Percentiles rank a stretch among this genome's conserved stretches.
phyloP scores from a whole-genome alignment of 2,888 invertebrate species.

The Lycia hirtaria region DNA sequence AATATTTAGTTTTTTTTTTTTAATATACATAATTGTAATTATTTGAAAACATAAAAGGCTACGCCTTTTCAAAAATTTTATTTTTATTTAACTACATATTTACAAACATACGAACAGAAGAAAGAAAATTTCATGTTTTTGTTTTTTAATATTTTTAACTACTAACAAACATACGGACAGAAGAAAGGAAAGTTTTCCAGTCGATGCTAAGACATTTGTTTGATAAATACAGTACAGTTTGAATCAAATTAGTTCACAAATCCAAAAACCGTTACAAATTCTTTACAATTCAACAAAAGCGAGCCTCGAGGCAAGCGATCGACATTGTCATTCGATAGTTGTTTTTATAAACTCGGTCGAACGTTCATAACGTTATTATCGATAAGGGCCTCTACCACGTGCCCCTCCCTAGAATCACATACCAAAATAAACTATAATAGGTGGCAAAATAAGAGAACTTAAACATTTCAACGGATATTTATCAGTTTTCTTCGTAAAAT shows the following conservation, averaged over 20 bases:
- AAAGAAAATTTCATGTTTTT: too few species aligned
- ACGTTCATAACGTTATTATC: constrained; percentile 61
- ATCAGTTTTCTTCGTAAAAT: neutral
- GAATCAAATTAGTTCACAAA: constrained; percentile 17
- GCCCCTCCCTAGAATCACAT: constrained; percentile 16
- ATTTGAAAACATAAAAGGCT: too few species aligned
- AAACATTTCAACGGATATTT: neutral
- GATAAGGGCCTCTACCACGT: constrained; percentile 45
- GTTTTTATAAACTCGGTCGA: constrained; percentile 67
- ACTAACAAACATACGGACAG: too few species aligned
- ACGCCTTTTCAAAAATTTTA: too few species aligned
- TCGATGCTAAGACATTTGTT: too few species aligned
- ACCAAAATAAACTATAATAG: neutral
- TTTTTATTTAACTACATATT: too few species aligned
- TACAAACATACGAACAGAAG: too few species aligned
- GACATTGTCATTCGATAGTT: constrained; percentile 65
- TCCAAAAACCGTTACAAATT: constrained; percentile 36
- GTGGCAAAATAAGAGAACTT: neutral
- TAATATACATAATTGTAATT: too few species aligned
- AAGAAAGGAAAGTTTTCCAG: too few species aligned
- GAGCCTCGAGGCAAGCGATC: constrained; percentile 58
- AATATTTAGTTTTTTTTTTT: too few species aligned
- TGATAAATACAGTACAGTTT: neutral
- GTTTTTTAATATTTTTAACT: too few species aligned
- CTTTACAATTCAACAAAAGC: constrained; percentile 21